Conservation (phyloP, 2,113 vertebrate species). For the Isichthys henryi region DNA sequence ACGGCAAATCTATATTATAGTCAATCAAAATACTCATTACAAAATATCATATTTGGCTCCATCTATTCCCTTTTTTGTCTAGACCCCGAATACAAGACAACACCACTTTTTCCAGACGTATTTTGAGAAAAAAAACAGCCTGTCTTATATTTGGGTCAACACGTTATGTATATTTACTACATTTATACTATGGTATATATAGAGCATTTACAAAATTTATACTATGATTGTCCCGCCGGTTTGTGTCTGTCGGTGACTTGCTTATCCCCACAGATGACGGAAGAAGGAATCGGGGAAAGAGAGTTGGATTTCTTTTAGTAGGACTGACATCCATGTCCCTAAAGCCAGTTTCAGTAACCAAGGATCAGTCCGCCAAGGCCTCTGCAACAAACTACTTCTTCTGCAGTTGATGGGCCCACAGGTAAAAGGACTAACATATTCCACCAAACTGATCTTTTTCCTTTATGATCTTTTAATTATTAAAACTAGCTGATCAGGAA, state of each 20-base stretch:
- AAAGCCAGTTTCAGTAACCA: background rate
- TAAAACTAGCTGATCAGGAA: background rate
- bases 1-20: too few species aligned
- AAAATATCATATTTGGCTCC: too few species aligned
- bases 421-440: background rate
- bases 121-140: too few species aligned
- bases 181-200: background rate
- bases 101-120: too few species aligned
- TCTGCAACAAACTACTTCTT: background rate
- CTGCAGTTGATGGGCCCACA: background rate
- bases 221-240: slow-evolving; percentile 53
- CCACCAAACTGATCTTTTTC: background rate
- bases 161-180: background rate
- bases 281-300: slow-evolving; percentile 75
- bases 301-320: background rate
- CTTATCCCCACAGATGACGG: slow-evolving; percentile 77
- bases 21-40: too few species aligned
- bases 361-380: background rate
- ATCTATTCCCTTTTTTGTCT: too few species aligned
- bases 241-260: slow-evolving; percentile 75
- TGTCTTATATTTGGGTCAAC: too few species aligned
- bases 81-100: too few species aligned
- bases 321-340: background rate
- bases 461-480: background rate
- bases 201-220: background rate